phyloP scores from a whole-genome alignment of 2,797 vertebrate genomes.

The Percopsis omiscomaycus region DNA sequence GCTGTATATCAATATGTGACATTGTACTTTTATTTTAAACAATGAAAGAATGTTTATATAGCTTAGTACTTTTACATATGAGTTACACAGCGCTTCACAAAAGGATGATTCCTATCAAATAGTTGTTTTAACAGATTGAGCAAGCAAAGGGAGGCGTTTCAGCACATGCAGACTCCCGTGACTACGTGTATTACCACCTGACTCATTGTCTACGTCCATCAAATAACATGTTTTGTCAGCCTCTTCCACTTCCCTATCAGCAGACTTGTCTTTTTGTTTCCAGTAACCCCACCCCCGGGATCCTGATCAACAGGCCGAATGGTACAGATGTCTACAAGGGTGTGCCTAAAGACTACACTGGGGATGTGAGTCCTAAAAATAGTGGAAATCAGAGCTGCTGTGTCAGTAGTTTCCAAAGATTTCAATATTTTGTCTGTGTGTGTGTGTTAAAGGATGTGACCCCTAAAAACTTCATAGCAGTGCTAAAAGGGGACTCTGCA shows the following conservation, averaged over 20 bases:
- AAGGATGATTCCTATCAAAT: too few relatives aligned
- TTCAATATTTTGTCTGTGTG: constrained; percentile 9
- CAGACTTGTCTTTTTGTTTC: constrained; percentile 9
- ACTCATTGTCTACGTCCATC: not conserved
- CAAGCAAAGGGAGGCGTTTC: too few relatives aligned
- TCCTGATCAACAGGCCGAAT: constrained; percentile 91
- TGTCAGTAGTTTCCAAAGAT: not conserved
- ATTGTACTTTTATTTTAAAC: too few relatives aligned
- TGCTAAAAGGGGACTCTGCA: constrained; percentile 85
- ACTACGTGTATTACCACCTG: constrained; percentile 15
- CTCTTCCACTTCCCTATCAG: constrained; percentile 31
- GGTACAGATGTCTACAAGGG: constrained; percentile 91
- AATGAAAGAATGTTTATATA: too few relatives aligned
- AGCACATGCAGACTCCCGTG: too few relatives aligned
- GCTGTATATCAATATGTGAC: too few relatives aligned
- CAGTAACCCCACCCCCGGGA: constrained; percentile 92
- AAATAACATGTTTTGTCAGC: constrained; percentile 27
- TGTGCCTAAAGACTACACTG: constrained; percentile 88
- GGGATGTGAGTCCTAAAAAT: constrained; percentile 75
- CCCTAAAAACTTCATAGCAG: constrained; percentile 89
- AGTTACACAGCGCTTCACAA: too few relatives aligned
- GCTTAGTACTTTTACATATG: too few relatives aligned
- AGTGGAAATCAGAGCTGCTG: not conserved
- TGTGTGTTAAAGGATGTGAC: constrained; percentile 82
- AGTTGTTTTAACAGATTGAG: too few relatives aligned